A percentile compares a stretch with the other conserved stretches of the same genome.
Evolutionary conservation across 1,140 invertebrate species (phyloP).

Genomic region (Conopomorpha cramerella): DNA sequence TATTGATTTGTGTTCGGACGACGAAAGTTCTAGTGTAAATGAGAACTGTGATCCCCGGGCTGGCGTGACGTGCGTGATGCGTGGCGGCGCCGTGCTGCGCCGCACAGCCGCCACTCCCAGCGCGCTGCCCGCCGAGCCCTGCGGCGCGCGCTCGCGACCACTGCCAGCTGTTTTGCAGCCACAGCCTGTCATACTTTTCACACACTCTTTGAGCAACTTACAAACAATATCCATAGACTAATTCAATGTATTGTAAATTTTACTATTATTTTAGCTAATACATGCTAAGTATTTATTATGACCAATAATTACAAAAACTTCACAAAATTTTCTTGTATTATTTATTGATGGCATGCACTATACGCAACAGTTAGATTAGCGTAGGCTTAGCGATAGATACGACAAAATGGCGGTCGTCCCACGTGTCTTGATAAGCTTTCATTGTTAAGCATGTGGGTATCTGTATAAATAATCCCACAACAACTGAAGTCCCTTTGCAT

Average conservation of each 20-base stretch:
- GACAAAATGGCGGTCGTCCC: too few species aligned
- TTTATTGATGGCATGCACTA: too few species aligned
- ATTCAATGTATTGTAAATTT: constrained; percentile 24
- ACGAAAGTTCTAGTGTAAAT: constrained; percentile 39
- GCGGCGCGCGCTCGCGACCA: constrained; percentile 37
- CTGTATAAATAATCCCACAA: too few species aligned
- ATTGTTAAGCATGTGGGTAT: too few species aligned
- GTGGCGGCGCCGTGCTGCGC: constrained; percentile 38
- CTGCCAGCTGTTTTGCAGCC: constrained; percentile 36
- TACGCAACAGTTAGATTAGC: too few species aligned
- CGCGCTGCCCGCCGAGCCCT: constrained; percentile 39
- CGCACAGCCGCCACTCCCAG: constrained; percentile 39
- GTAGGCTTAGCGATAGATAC: too few species aligned
- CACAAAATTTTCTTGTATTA: too few species aligned
- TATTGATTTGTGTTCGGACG: constrained; percentile 59
- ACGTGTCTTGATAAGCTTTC: too few species aligned
- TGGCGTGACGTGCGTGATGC: constrained; percentile 42
- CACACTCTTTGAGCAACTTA: constrained; percentile 44
- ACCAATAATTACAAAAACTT: too few species aligned
- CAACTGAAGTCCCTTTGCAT: too few species aligned
- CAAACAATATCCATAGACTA: constrained; percentile 51
- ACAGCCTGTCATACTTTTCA: constrained; percentile 43
- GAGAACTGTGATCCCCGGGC: constrained; percentile 49
- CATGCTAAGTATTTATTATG: constrained; percentile 33
- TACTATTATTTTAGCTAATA: constrained; percentile 12